Evolutionary conservation across 1,140 invertebrate genomes (phyloP).

Genomic region (Antheraea mylitta): DNA sequence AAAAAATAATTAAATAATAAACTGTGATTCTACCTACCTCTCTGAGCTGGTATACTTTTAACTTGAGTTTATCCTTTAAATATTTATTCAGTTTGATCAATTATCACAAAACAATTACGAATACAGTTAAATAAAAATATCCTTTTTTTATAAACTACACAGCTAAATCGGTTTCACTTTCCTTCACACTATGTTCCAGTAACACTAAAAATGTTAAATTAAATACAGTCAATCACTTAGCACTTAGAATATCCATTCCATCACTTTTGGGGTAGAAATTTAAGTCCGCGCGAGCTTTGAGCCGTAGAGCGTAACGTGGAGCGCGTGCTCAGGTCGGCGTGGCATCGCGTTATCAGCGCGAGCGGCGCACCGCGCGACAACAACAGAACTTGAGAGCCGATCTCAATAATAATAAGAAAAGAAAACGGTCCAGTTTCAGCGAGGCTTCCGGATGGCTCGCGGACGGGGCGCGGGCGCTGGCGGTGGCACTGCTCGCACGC

Average conservation of each 20-base stretch:
- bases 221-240: conserved; percentile 30
- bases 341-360: conserved; percentile 74
- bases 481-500: conserved; percentile 48
- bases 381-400: conserved; percentile 74
- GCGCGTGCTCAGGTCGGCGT: conserved; percentile 67
- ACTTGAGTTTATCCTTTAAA: conserved; percentile 21
- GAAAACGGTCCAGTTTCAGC: conserved; percentile 79
- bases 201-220: conserved; percentile 31
- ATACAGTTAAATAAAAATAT: conserved; percentile 33
- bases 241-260: conserved; percentile 60
- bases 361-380: conserved; percentile 71
- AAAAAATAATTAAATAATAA: conserved; percentile 11
- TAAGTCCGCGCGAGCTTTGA: conserved; percentile 59
- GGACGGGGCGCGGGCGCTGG: conserved; percentile 54
- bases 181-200: conserved; percentile 43
- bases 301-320: conserved; percentile 43
- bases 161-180: conserved; percentile 48
- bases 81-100: conserved; percentile 23
- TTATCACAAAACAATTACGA: conserved; percentile 22
- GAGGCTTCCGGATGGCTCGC: conserved; percentile 71
- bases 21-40: conserved; percentile 30
- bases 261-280: conserved; percentile 36
- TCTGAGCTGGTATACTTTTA: conserved; percentile 24
- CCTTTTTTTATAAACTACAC: conserved; percentile 30
- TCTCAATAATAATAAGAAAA: conserved; percentile 79